Evolutionary conservation across 1,140 invertebrate species (phyloP), one percentile per base, ranked within the genome.

Genomic region (Littorina saxatilis): DNA sequence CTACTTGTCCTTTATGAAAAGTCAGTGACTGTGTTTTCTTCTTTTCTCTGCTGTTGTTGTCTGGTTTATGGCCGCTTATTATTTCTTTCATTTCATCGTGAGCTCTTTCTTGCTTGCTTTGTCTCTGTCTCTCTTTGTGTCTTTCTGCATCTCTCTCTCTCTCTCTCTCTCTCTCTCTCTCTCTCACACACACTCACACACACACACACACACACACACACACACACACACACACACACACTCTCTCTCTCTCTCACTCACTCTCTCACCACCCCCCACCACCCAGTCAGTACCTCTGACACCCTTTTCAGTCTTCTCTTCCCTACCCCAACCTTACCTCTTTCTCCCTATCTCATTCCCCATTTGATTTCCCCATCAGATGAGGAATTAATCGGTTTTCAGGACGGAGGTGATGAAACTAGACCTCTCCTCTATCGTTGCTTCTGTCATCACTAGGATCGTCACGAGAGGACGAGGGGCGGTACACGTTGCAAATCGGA

Each of bases 381-480:
- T 73, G 37, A 73, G 40, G 40, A 43, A 73, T 73, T 73, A 73
- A 73, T 73, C 70, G 70, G 70, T 73, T 43, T 73, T 73, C 70
- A 40, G 70, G 11, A 20, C 37, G 11, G 35, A 37, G 70, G 70
- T 43, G 70, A 17, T n/a, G 70, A 73, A 73, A 73, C 43, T 39
- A 73, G 37, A 73, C 13, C 70, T 2, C 17, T 27, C 40, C n/a
- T 3, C 70, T 73, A 40, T 73, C 70, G n/a, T 2, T 20, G 23
- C n/a, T 20, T 39, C 70, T 73, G 37, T 73, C 70, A 73, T 39
- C 70, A 73, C 70, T 27, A 5, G 17, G 17, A 9, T 23, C n/a
- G 70, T 43, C 37, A 43, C 43, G n/a, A n/a, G 32, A 20, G 70
- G 37, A 39, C 70, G 35, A 11, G 43, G 7, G 43, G 7, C 43